Conservation (phyloP, 2,113 vertebrate species). For the Saimiri boliviensis region DNA sequence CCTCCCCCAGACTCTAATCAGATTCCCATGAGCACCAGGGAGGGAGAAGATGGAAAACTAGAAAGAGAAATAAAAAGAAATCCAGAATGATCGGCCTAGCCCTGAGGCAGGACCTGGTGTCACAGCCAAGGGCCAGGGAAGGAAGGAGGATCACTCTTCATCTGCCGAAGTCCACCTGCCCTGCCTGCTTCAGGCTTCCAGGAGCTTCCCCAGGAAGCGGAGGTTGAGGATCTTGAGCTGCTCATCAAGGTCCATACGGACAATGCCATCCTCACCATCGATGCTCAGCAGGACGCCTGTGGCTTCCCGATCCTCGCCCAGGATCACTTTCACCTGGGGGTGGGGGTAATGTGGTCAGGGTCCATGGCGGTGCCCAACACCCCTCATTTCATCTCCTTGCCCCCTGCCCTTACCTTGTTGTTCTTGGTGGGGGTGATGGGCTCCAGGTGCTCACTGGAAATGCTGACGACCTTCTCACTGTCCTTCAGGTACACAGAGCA, state of each 20-base stretch:
- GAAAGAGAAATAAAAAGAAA: constrained; percentile 32
- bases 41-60: constrained; percentile 25
- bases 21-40: constrained; percentile 19
- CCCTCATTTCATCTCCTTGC: not conserved
- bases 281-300: constrained; percentile 93
- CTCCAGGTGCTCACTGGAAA: constrained; percentile 95
- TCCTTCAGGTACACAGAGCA: constrained; percentile 95
- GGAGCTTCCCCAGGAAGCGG: constrained; percentile 93
- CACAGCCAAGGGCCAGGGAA: not conserved
- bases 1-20: constrained; percentile 45
- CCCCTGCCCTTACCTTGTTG: constrained; percentile 89
- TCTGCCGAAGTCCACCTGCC: not conserved
- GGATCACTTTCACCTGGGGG: constrained; percentile 93
- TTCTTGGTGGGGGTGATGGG: constrained; percentile 96
- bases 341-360: not conserved
- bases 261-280: constrained; percentile 95
- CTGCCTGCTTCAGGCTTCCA: constrained; percentile 82
- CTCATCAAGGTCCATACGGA: constrained; percentile 94
- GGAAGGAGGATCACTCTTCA: not conserved
- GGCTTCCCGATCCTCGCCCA: constrained; percentile 95
- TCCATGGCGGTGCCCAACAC: accelerated
- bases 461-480: constrained; percentile 95
- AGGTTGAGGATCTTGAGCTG: constrained; percentile 96
- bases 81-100: not conserved
- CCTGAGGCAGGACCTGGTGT: not conserved